These are phyloP conservation scores for Ladona fulva DNA, from an alignment of 1,140 invertebrate genomes.

Conservation along the genomic window DNA sequence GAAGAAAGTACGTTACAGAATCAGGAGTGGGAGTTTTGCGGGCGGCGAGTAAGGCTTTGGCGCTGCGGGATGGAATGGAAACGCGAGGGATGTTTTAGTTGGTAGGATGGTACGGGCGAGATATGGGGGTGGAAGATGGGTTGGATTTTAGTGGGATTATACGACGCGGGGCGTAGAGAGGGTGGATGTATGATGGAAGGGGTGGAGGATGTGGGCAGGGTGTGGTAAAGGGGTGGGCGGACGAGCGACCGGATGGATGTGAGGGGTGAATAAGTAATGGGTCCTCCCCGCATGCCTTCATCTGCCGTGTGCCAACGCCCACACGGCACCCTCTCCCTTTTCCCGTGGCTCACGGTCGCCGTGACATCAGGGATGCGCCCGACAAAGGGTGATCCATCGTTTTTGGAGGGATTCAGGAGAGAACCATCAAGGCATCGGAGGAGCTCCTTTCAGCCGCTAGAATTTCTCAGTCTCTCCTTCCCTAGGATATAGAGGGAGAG, in stretches of 20 bases:
- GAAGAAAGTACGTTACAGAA: no score
- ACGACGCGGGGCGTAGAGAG: background rate
- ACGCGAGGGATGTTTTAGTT: background rate
- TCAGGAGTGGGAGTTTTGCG: no score
- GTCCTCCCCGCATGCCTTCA: background rate
- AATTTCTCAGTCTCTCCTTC: no score
- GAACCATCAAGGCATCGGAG: no score
- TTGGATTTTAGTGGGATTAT: background rate
- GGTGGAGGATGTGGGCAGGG: background rate
- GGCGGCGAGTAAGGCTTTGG: no score
- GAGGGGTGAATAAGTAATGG: conserved; percentile 8
- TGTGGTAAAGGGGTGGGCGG: no score
- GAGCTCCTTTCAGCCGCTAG: no score
- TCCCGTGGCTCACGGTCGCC: background rate
- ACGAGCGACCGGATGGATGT: background rate
- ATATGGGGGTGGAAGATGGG: background rate
- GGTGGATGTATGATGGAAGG: background rate
- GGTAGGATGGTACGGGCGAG: background rate
- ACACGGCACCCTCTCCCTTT: background rate
- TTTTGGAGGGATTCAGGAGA: background rate
- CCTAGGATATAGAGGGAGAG: no score
- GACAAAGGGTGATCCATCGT: conserved; percentile 3
- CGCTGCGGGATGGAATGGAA: background rate
- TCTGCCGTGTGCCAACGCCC: background rate
- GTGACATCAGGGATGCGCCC: background rate